Conservation (phyloP, 1,140 invertebrate species). For the Doryteuthis pealeii region DNA sequence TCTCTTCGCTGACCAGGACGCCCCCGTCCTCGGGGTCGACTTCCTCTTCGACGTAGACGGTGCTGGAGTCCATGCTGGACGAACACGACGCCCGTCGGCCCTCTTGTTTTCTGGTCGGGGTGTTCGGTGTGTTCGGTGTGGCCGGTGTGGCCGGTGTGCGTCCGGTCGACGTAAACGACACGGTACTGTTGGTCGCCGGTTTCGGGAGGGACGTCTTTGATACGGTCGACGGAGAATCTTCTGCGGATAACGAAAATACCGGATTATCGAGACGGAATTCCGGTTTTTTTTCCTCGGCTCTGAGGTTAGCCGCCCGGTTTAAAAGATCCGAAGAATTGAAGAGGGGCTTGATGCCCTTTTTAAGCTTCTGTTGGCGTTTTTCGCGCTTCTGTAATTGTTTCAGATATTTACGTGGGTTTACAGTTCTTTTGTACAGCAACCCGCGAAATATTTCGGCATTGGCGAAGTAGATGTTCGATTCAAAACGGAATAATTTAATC, state of each 20-base stretch:
- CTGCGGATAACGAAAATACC: conserved; percentile 9
- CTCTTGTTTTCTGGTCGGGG: neutral
- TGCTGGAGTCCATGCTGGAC: conserved; percentile 30
- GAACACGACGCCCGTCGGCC: conserved; percentile 10
- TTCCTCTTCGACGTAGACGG: conserved; percentile 19
- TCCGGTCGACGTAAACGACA: conserved; percentile 16
- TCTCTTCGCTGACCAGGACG: conserved; percentile 43
- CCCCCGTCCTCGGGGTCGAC: conserved; percentile 49
- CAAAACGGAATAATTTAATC: conserved; percentile 61
- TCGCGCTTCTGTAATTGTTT: conserved; percentile 51
- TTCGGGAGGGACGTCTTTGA: conserved; percentile 2
- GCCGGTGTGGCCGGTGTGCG: neutral
- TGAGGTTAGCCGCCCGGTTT: too few relatives aligned
- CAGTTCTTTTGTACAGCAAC: conserved; percentile 43
- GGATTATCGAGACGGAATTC: neutral
- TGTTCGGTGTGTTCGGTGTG: neutral
- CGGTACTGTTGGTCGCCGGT: conserved; percentile 18
- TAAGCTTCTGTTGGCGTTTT: conserved; percentile 23
- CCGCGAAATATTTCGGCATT: conserved; percentile 61
- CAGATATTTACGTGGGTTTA: conserved; percentile 46
- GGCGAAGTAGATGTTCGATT: conserved; percentile 62
- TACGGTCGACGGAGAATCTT: too few relatives aligned
- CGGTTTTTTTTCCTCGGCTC: too few relatives aligned
- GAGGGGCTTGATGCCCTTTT: neutral
- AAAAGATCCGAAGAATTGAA: too few relatives aligned